Evolutionary conservation across 2,888 invertebrate species (phyloP).

Genomic region (Xestia xanthographa): DNA sequence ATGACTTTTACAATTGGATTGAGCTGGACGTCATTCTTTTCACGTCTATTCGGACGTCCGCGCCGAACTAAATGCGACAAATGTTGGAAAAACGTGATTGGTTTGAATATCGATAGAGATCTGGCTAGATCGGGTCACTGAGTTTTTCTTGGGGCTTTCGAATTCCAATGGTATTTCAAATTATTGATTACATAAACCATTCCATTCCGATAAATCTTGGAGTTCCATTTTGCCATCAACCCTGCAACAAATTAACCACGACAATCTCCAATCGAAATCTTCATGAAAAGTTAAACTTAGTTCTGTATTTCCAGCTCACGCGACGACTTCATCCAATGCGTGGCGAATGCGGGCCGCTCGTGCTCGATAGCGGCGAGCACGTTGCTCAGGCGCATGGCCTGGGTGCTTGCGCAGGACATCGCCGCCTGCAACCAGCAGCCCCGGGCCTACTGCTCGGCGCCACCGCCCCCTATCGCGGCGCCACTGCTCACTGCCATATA

Average conservation of each 20-base stretch:
- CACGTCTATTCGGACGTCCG: neutral
- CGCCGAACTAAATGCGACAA: neutral
- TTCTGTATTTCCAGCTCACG: conserved; percentile 77
- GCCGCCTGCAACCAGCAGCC: conserved; percentile 83
- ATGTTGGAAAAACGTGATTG: neutral
- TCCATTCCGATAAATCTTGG: neutral
- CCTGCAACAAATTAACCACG: neutral
- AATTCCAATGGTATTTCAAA: neutral
- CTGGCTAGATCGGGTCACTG: neutral
- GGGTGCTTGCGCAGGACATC: conserved; percentile 86
- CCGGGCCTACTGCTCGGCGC: conserved; percentile 79
- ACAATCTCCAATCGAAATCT: neutral
- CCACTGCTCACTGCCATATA: conserved; percentile 79
- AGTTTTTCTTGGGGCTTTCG: neutral
- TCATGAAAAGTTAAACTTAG: conserved; percentile 16
- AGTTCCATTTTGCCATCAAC: neutral
- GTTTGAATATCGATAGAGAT: neutral
- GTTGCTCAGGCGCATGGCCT: conserved; percentile 84
- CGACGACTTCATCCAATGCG: conserved; percentile 84
- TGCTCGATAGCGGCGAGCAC: conserved; percentile 79
- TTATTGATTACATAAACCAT: neutral
- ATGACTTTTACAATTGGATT: neutral
- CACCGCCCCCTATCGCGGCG: conserved; percentile 71
- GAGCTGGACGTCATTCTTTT: neutral
- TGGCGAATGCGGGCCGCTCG: conserved; percentile 78